Base-by-base conservation (phyloP, 2,113 vertebrate genomes). In the Bungarus multicinctus region DNA sequence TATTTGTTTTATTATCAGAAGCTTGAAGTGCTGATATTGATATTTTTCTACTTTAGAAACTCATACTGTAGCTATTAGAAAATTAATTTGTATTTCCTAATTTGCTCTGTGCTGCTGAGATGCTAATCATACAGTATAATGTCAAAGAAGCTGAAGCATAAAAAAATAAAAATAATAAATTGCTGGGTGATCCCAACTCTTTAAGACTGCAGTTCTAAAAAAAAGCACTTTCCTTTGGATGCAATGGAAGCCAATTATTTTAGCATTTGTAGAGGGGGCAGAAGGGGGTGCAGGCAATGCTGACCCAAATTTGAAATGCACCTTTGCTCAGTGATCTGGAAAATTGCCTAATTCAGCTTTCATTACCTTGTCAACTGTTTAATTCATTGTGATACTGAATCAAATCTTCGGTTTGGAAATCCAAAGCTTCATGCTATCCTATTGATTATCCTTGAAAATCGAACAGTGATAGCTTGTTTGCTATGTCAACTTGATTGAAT, bases 1-100 rank as follows among this genome's bases (percentile, higher is more conserved):
- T 93, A 55, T 92, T 93, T 93, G 92, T 90, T 89, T 94, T 85
- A 58, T 85, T 94, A 92, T 88, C 53, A 87, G 87, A 58, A 58
- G 60, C 90, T 39, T 54, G 53, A 91, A 90, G 58, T 92, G 30
- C 18, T 90, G 64, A 39, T 89, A 81, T 55, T 93, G 91, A 90
- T 81, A 43, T 90, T 93, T 91, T 93, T 91, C 60, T 85, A 58
- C 85, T 47, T 86, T 85, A 90, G 54, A 64, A 91, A 25, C 54
- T 93, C 74, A 55, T 93, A 86, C 55, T 93, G 88, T 89, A 91
- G 25, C 81, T 27, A 92, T 92, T 91, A 91, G 69, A 57, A 58
- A 74, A 87, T 91, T 45, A 91, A 91, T 92, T 90, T 54, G 23
- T 88, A 57, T 92, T 91, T 92, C 89, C 91, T 53, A 90, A 87